Conservation (phyloP, 1,140 invertebrate genomes). For the Cyrtorhinus lividipennis region DNA sequence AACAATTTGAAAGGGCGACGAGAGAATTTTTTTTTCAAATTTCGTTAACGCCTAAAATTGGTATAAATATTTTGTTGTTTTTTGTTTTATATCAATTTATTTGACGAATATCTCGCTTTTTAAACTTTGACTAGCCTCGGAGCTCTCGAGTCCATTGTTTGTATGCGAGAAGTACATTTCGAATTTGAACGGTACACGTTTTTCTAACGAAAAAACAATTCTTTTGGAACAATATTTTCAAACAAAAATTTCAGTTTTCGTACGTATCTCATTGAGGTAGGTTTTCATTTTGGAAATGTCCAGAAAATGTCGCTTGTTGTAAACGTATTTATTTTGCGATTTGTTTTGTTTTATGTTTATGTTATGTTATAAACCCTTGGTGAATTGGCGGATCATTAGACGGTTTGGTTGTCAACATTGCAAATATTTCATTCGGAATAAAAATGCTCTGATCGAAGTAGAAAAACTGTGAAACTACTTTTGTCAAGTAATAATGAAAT, state of each 20-base stretch:
- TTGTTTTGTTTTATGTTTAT: too few relatives aligned
- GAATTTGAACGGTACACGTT: too few relatives aligned
- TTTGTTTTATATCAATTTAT: too few relatives aligned
- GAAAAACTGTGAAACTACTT: background rate
- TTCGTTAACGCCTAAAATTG: background rate
- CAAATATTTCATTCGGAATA: background rate
- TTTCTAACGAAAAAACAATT: too few relatives aligned
- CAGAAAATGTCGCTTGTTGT: background rate
- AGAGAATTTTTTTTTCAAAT: background rate
- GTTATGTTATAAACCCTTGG: too few relatives aligned
- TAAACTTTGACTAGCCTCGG: conserved; percentile 19
- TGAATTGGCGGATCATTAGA: too few relatives aligned
- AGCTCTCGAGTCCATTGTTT: conserved; percentile 17
- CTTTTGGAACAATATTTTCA: background rate
- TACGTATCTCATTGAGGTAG: conserved; percentile 5
- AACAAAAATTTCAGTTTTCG: background rate
- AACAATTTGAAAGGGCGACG: background rate
- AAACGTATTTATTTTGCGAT: too few relatives aligned
- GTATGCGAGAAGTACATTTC: too few relatives aligned
- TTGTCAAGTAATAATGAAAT: background rate
- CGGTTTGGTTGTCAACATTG: background rate
- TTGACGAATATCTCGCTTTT: too few relatives aligned
- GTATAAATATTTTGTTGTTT: background rate
- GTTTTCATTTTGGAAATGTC: background rate
- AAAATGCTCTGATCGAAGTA: background rate